Percentiles rank a stretch among this genome's conserved stretches.
Conservation (phyloP, 2,113 vertebrate species). For the Bos indicus region DNA sequence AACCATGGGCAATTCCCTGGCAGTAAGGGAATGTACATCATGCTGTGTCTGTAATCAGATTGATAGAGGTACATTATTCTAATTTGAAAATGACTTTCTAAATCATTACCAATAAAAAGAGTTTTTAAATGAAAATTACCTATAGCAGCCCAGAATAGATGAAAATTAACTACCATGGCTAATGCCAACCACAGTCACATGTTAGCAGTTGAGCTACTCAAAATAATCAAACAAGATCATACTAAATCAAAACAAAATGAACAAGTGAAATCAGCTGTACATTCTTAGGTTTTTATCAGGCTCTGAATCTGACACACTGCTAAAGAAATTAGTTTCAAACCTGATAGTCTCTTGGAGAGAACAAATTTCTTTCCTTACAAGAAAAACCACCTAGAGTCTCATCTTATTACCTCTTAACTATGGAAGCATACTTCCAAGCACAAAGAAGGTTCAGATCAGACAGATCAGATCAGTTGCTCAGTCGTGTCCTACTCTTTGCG, state of each 20-base stretch:
- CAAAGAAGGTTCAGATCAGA: background rate
- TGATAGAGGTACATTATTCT: background rate
- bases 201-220: background rate
- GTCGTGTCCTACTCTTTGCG: rapidly evolving
- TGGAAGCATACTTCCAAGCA: background rate
- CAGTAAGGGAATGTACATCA: background rate
- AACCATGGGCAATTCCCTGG: background rate
- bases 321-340: background rate
- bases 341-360: background rate
- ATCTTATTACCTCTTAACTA: background rate
- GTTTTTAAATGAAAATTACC: background rate
- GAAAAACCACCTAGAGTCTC: background rate
- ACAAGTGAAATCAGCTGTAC: background rate
- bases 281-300: background rate
- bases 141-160: background rate
- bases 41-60: background rate
- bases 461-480: too few species aligned
- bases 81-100: conserved; percentile 3
- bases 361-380: background rate
- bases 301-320: background rate
- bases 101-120: background rate
- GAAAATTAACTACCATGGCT: background rate
- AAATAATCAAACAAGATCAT: background rate
- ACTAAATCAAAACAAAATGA: background rate
- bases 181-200: background rate